These are phyloP conservation scores for Euura lappo DNA, from an alignment of 1,140 invertebrate species.

Conservation along the genomic window DNA sequence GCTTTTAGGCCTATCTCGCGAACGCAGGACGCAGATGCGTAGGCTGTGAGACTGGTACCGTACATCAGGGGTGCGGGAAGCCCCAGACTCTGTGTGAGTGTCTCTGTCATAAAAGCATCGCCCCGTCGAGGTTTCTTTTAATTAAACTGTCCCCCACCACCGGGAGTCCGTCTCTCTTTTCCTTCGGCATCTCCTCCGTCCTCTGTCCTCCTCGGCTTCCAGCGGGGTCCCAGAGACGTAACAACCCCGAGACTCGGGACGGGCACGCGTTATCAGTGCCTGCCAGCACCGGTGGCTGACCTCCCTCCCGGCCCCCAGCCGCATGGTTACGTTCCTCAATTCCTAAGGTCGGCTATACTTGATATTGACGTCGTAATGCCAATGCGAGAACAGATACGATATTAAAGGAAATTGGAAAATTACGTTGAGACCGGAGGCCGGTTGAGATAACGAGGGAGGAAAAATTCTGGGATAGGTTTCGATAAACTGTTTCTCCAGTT, in stretches of 20 bases:
- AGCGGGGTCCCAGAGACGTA: conserved; percentile 36
- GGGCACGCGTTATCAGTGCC: conserved; percentile 56
- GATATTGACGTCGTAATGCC: conserved; percentile 45
- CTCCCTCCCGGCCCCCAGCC: conserved; percentile 22
- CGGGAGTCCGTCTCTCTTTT: too few relatives aligned
- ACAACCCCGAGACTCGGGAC: conserved; percentile 38
- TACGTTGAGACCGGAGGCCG: background rate
- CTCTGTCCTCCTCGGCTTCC: background rate
- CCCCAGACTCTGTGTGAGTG: conserved; percentile 20
- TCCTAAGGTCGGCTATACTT: conserved; percentile 41
- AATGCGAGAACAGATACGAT: conserved; percentile 27
- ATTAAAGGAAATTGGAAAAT: conserved; percentile 6
- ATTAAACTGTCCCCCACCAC: conserved; percentile 53
- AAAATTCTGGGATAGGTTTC: too few relatives aligned
- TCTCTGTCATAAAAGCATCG: conserved; percentile 47
- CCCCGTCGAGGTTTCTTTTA: conserved; percentile 58
- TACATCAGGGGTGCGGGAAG: background rate
- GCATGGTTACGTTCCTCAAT: conserved; percentile 35
- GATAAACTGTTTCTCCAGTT: too few relatives aligned
- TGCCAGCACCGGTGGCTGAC: conserved; percentile 42
- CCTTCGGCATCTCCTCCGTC: too few relatives aligned
- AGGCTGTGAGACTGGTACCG: background rate
- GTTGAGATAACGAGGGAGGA: background rate
- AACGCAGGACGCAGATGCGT: conserved; percentile 25
- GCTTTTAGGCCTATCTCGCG: conserved; percentile 45